Percentiles rank a stretch among this genome's conserved stretches.
These are phyloP conservation scores for Osedax frankpressi DNA, from an alignment of 2,888 invertebrate species.

Conservation along the genomic window DNA sequence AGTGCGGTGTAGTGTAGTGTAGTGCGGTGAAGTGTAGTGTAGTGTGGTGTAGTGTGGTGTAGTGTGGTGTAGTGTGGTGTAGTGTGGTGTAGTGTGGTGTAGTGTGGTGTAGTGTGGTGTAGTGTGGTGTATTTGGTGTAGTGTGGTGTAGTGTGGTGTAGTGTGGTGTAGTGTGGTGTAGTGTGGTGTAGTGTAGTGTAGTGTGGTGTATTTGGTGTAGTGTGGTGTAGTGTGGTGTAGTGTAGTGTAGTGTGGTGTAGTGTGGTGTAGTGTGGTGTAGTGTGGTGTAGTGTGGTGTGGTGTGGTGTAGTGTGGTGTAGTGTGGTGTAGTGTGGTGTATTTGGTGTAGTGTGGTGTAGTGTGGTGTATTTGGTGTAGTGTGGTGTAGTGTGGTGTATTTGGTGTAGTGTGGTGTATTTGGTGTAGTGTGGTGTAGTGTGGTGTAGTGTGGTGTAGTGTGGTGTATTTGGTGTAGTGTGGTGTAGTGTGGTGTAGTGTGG, in stretches of 20 bases:
- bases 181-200: conserved; percentile 22
- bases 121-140: too few species aligned
- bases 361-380: too few species aligned
- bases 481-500: too few species aligned
- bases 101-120: conserved; percentile 23
- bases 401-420: too few species aligned
- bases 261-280: conserved; percentile 24
- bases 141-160: conserved; percentile 23
- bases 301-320: conserved; percentile 22
- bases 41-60: conserved; percentile 20
- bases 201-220: too few species aligned
- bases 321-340: too few species aligned
- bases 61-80: conserved; percentile 20
- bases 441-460: too few species aligned
- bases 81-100: conserved; percentile 24
- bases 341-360: too few species aligned
- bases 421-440: too few species aligned
- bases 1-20: conserved; percentile 23
- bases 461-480: too few species aligned
- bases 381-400: too few species aligned
- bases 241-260: conserved; percentile 25
- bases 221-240: conserved; percentile 24
- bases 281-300: conserved; percentile 21
- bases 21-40: conserved; percentile 23
- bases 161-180: conserved; percentile 22